Conservation (phyloP, 1,140 invertebrate species). For the Heliothis virescens region DNA sequence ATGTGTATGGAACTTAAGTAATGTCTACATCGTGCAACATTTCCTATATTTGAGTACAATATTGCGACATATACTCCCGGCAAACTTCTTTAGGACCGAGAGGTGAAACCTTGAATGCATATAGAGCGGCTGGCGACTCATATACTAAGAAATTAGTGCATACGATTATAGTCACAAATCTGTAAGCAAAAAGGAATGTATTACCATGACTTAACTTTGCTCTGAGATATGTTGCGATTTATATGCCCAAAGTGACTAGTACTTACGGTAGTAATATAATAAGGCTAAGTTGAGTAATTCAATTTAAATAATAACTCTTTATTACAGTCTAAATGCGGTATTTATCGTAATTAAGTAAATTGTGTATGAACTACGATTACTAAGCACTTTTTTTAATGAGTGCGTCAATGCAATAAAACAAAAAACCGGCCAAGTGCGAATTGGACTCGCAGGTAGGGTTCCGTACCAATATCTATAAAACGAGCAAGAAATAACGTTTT, state of each 20-base stretch:
- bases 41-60: constrained; percentile 3
- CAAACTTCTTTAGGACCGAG: background rate
- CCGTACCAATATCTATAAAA: too few species aligned
- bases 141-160: constrained; percentile 4
- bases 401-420: background rate
- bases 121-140: constrained; percentile 3
- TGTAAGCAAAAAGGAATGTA: background rate
- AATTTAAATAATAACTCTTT: constrained; percentile 28
- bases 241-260: background rate
- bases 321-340: background rate
- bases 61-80: background rate
- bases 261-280: background rate
- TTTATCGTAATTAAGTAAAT: constrained; percentile 5
- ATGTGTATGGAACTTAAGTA: too few species aligned
- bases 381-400: background rate
- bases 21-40: background rate
- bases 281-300: background rate
- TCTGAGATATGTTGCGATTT: background rate
- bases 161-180: background rate
- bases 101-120: constrained; percentile 19
- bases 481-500: too few species aligned
- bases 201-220: background rate
- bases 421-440: background rate
- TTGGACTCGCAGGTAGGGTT: too few species aligned
- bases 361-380: background rate